These are phyloP conservation scores for Magallana gigas DNA, from an alignment of 1,140 invertebrate genomes.

Conservation along the genomic window DNA sequence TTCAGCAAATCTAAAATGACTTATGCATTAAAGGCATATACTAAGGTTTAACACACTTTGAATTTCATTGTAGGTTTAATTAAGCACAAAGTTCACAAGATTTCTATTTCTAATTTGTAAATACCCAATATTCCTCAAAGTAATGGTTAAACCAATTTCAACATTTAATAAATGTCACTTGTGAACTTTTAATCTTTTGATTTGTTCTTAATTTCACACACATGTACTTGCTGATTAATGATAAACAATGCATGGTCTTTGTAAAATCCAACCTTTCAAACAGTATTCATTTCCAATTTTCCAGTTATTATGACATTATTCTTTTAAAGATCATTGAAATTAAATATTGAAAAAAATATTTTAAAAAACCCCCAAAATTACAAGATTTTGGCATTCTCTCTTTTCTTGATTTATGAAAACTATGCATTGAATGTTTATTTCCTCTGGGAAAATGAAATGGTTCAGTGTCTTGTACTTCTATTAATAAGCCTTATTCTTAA, in stretches of 20 bases:
- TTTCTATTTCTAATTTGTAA: not conserved
- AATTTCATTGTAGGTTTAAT: constrained; percentile 30
- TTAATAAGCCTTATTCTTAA: no score
- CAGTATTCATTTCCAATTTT: no score
- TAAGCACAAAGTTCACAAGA: constrained; percentile 33
- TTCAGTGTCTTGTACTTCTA: no score
- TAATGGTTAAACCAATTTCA: not conserved
- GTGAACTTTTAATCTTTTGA: not conserved
- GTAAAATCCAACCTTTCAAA: not conserved
- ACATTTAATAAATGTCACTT: not conserved
- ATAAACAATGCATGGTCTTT: constrained; percentile 12
- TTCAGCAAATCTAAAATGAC: not conserved
- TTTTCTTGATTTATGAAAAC: no score
- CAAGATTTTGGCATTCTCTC: no score
- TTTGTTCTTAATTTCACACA: not conserved
- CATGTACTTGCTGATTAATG: not conserved
- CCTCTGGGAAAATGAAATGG: no score
- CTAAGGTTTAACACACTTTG: not conserved
- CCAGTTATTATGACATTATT: no score
- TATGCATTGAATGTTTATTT: no score
- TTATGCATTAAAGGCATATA: not conserved
- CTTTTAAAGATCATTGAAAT: no score
- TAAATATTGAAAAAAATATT: no score
- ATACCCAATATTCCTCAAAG: not conserved
- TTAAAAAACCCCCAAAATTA: no score